Conservation (phyloP, 2,797 vertebrate genomes). For the Poeciliopsis gracilis region DNA sequence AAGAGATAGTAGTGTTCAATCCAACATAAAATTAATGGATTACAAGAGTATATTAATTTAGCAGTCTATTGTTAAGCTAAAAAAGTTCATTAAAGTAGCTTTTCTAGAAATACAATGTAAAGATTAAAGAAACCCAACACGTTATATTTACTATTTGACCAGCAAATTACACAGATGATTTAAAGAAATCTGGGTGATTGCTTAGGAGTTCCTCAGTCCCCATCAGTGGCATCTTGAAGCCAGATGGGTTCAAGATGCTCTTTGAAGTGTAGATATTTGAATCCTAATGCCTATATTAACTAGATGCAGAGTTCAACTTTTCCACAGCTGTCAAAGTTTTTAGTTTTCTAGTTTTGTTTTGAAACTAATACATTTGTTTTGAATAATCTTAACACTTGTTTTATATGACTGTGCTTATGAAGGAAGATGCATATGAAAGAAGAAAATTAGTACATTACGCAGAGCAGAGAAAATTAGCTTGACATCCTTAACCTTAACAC, state of each 20-base stretch:
- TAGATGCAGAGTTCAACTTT: not conserved
- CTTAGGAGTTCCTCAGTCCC: constrained; percentile 10
- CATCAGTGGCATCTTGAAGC: constrained; percentile 14
- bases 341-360: constrained; percentile 30
- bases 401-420: not conserved
- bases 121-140: not conserved
- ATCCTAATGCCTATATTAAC: constrained; percentile 14
- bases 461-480: not conserved
- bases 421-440: not conserved
- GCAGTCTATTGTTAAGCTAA: not conserved
- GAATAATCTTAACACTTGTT: not conserved
- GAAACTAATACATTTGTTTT: not conserved
- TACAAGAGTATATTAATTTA: not conserved
- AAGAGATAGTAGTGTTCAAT: not conserved
- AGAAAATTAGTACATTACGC: not conserved
- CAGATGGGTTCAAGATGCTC: constrained; percentile 10
- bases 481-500: not conserved
- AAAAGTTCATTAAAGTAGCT: not conserved
- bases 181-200: not conserved
- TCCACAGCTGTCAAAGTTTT: not conserved
- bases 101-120: not conserved
- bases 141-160: not conserved
- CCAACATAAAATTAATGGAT: not conserved
- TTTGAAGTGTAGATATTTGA: constrained; percentile 14
- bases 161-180: not conserved